Base-by-base conservation (phyloP, 2,797 vertebrate genomes). In the Microctenopoma lineatum region DNA sequence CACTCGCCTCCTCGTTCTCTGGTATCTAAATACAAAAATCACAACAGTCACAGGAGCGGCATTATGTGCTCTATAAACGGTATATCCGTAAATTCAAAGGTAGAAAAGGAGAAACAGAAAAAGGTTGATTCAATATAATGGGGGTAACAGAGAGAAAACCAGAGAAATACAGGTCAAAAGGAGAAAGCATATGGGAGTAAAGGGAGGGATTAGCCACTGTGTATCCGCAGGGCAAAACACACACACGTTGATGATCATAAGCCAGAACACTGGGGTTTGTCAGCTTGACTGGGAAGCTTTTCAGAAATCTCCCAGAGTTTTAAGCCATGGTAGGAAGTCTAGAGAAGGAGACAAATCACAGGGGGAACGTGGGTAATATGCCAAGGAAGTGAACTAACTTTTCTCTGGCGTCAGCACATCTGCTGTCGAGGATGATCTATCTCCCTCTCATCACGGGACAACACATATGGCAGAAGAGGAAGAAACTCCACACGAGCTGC, bases 401-500 rank as follows among this genome's bases (percentile, higher is more conserved):
- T 88, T 86, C 72, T 80, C 67, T 54, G 47, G 61, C 16, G 63
- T 92, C 87, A 91, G 91, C 89, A 86, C 79, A 86, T 83, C 80
- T 83, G 67, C 78, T 72, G 67, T 48, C 62, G 67, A 70, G 77
- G 77, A 77, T 70, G 70, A 84, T 79, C 72, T 34, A 62, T 81
- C 66, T 70, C 66, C 11, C 27, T 80, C 73, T 52, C 67, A 3
- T 51, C 51, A 32, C 74, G 70, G 54, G 56, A 75, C 42, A 27
- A 81, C 75, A 75, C 81, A 75, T 73, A 79, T 83, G 74, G 84
- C 78, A 57, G 68, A 39, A 50, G 63, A 81, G 65, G 68, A 16
- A 70, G 61, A 80, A 65, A 53, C 56, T 10, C 53, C 61, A 46
- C 65, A 58, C 25, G 42, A 78, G 69, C 64, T 44, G 54, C 38